Conservation (phyloP, 2,113 vertebrate genomes). For the Brachypodius melanocephalos region DNA sequence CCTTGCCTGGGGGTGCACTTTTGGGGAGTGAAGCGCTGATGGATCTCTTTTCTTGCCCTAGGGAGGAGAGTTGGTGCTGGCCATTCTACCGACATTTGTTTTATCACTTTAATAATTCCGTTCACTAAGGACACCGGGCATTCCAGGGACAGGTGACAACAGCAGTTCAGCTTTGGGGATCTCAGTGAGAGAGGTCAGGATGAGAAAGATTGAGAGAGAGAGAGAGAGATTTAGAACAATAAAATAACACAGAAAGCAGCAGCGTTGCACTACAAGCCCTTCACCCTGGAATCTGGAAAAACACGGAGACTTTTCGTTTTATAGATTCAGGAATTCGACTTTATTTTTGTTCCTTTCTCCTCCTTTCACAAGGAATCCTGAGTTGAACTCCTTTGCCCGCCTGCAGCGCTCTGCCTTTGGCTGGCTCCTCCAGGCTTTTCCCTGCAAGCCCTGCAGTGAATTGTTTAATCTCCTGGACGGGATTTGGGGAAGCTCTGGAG, state of each 20-base stretch:
- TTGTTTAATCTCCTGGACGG: background rate
- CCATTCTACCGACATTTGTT: background rate
- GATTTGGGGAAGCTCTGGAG: background rate
- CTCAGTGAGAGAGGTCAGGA: background rate
- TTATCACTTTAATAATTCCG: background rate
- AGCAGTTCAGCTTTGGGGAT: background rate
- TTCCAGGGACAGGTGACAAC: background rate
- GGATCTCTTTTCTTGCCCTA: background rate
- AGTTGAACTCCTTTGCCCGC: conserved; percentile 11
- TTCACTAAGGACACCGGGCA: background rate
- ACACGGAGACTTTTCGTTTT: background rate
- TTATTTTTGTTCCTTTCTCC: background rate
- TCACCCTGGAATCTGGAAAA: background rate
- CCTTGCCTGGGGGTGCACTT: background rate
- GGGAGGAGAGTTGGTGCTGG: background rate
- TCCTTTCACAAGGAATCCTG: conserved; percentile 19
- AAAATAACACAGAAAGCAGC: background rate
- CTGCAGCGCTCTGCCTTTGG: background rate
- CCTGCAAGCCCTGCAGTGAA: background rate
- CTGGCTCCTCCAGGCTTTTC: conserved; percentile 8
- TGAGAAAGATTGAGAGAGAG: background rate
- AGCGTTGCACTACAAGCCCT: background rate
- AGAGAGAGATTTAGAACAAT: background rate
- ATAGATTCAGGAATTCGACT: background rate
- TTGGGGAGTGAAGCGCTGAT: background rate